These are phyloP conservation scores for Henricia sp. DNA, from an alignment of 53 echinoderm and acorn worm genomes.

Conservation along the genomic window DNA sequence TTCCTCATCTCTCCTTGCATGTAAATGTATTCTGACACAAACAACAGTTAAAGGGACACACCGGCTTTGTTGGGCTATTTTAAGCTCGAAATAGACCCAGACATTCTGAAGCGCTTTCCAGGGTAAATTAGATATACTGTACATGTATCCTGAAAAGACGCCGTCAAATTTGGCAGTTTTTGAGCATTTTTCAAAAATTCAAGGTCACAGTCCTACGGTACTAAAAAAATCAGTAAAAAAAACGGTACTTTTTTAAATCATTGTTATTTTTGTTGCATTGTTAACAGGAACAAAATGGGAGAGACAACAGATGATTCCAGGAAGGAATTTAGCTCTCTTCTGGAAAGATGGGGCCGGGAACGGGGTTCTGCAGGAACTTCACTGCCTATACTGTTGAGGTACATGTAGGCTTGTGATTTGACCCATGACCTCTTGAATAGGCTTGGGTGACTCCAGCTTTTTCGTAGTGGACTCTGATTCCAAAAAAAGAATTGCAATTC, in stretches of 20 bases:
- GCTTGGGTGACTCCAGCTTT: no score
- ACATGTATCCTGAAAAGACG: no score
- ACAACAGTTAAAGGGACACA: not conserved
- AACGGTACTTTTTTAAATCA: not conserved
- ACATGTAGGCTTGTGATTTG: not conserved
- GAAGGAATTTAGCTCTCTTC: constrained; percentile 69
- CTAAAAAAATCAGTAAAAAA: not conserved
- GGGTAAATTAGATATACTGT: no score
- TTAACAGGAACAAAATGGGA: constrained; percentile 7
- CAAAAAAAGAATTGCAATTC: no score
- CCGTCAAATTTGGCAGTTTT: no score
- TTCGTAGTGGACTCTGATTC: no score
- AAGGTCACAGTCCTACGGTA: not conserved
- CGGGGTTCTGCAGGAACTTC: constrained; percentile 71
- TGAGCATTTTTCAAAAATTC: no score
- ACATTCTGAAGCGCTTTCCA: no score
- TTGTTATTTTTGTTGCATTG: not conserved
- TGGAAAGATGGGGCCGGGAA: constrained; percentile 76
- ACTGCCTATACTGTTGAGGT: constrained; percentile 75
- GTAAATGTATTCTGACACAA: not conserved
- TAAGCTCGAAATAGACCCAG: no score
- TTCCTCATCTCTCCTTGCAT: not conserved
- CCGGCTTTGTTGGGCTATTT: no score
- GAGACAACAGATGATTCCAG: constrained; percentile 46
- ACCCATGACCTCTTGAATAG: no score